Percentiles rank a stretch among this genome's conserved stretches.
These are phyloP conservation scores for Triops longicaudatus DNA, from an alignment of 1,140 invertebrate genomes.

Conservation along the genomic window DNA sequence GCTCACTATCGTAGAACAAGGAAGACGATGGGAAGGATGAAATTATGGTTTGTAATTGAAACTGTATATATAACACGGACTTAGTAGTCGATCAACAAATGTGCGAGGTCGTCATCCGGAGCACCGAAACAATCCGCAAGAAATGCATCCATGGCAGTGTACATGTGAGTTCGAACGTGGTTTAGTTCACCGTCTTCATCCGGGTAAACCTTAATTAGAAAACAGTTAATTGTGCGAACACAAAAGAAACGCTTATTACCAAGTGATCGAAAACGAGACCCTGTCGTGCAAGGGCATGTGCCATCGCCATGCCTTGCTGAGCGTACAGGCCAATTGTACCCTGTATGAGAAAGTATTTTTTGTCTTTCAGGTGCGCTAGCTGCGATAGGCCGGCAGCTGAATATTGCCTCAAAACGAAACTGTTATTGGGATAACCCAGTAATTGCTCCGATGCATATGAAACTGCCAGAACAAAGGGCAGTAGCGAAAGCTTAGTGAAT, in stretches of 20 bases:
- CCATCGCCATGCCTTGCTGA: conserved; percentile 69
- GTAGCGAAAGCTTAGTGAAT: background rate
- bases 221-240: background rate
- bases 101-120: conserved; percentile 39
- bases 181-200: conserved; percentile 67
- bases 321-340: conserved; percentile 74
- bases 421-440: conserved; percentile 55
- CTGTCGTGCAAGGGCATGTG: conserved; percentile 59
- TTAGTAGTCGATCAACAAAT: conserved; percentile 8
- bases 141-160: conserved; percentile 73
- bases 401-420: conserved; percentile 56
- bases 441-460: conserved; percentile 76
- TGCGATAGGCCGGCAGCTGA: conserved; percentile 62
- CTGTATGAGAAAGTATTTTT: conserved; percentile 57
- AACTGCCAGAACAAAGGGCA: conserved; percentile 46
- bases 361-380: conserved; percentile 52
- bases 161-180: conserved; percentile 61
- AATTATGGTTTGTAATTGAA: background rate
- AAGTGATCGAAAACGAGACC: conserved; percentile 67
- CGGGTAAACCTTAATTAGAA: conserved; percentile 59
- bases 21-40: conserved; percentile 6
- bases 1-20: background rate
- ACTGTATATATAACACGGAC: background rate
- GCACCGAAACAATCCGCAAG: conserved; percentile 71
- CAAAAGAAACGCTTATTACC: conserved; percentile 43